Evolutionary conservation across 2,888 invertebrate species (phyloP).

Genomic region (Antheraea yamamai): DNA sequence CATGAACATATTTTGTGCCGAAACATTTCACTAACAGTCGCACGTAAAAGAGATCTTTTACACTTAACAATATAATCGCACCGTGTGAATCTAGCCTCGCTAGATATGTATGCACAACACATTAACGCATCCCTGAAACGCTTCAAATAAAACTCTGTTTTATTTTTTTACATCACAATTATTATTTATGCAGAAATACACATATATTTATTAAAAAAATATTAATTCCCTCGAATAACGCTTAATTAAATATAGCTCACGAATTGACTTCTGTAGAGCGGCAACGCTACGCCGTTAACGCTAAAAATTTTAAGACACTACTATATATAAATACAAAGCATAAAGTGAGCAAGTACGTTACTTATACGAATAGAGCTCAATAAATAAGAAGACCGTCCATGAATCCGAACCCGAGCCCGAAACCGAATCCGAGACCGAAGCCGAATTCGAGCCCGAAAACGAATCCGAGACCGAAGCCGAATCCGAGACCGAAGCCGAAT

Average conservation of each 20-base stretch:
- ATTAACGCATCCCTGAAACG: slow-evolving; percentile 74
- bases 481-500: too few relatives aligned
- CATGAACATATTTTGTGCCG: slow-evolving; percentile 62
- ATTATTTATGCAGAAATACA: slow-evolving; percentile 69
- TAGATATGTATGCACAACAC: slow-evolving; percentile 73
- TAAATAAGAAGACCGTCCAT: slow-evolving; percentile 50
- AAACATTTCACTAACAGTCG: slow-evolving; percentile 38
- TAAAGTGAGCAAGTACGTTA: slow-evolving; percentile 70
- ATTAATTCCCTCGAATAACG: slow-evolving; percentile 59
- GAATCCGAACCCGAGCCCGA: slow-evolving; percentile 30
- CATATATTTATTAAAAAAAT: slow-evolving; percentile 59
- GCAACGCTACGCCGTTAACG: slow-evolving; percentile 45
- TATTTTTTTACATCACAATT: slow-evolving; percentile 75
- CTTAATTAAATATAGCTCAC: slow-evolving; percentile 55
- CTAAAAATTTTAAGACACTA: slow-evolving; percentile 45
- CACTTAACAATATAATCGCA: slow-evolving; percentile 61
- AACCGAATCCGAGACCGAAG: too few relatives aligned
- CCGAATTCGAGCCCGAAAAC: too few relatives aligned
- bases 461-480: too few relatives aligned
- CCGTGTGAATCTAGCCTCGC: slow-evolving; percentile 72
- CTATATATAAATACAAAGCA: slow-evolving; percentile 69
- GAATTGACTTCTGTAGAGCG: slow-evolving; percentile 71
- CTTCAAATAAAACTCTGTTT: slow-evolving; percentile 81
- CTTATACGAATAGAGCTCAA: slow-evolving; percentile 50
- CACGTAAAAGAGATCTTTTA: slow-evolving; percentile 59